Conservation (phyloP, 2,888 invertebrate genomes). For the Tetropium fuscum region DNA sequence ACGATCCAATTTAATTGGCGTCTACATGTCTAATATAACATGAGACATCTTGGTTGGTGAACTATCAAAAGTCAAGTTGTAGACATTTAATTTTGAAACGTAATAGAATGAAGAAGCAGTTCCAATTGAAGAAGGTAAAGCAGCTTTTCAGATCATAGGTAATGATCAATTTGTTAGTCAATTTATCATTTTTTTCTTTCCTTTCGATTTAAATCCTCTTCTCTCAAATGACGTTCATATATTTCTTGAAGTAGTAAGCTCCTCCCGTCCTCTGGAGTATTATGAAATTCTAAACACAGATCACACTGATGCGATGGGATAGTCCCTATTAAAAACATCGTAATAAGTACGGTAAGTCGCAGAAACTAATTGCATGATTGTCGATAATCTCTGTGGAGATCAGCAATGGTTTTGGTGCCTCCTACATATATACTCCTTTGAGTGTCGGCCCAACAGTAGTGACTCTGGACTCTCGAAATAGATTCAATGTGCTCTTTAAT, state of each 20-base stretch:
- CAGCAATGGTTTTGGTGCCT: conserved; percentile 42
- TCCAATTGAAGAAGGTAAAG: conserved; percentile 21
- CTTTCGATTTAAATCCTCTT: conserved; percentile 19
- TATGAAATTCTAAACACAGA: conserved; percentile 22
- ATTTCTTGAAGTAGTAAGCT: conserved; percentile 9
- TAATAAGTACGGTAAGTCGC: conserved; percentile 21
- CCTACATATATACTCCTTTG: conserved; percentile 47
- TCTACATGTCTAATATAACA: conserved; percentile 13
- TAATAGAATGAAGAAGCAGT: conserved; percentile 23
- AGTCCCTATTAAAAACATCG: conserved; percentile 27
- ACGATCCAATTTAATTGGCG: conserved; percentile 3
- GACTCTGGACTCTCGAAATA: conserved; percentile 31
- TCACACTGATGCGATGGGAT: conserved; percentile 26
- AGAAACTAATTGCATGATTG: conserved; percentile 23
- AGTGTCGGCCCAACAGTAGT: conserved; percentile 33
- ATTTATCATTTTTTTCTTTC: conserved; percentile 1
- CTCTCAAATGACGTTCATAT: conserved; percentile 14
- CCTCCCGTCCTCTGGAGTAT: conserved; percentile 19
- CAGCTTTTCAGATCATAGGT: conserved; percentile 18
- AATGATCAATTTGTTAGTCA: background rate
- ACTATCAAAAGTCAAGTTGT: background rate
- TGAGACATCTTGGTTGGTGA: background rate
- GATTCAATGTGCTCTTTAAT: conserved; percentile 26
- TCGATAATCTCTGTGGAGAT: conserved; percentile 47
- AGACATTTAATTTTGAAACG: conserved; percentile 9